Evolutionary conservation across 1,140 invertebrate genomes (phyloP), one percentile per base, ranked within the genome.

Genomic region (Galleria mellonella): DNA sequence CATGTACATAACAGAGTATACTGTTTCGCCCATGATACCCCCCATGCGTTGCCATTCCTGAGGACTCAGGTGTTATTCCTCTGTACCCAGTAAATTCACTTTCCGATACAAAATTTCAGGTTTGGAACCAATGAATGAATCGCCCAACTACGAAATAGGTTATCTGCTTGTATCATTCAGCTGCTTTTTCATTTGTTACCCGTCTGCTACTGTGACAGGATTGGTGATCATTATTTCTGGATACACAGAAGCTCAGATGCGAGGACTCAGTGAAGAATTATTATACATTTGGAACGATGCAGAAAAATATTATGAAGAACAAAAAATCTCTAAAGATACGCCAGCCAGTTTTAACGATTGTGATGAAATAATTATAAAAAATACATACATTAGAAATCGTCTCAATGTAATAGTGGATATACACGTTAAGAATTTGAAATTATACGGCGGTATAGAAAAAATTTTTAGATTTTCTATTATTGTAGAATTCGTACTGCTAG

Each of bases 161-260:
- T 50, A 6, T 46, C 28, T 15, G 10, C 4, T 3, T 23, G 17
- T 6, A 23, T 23, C 28, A 32, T 0, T 32, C 51, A 9, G 44
- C 56, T 9, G n/a, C n/a, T n/a, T n/a, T n/a, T n/a, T n/a, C n/a
- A n/a, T n/a, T n/a, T n/a, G n/a, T n/a, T n/a, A n/a, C n/a, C n/a
- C n/a, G n/a, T n/a, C n/a, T n/a, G n/a, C n/a, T n/a, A 61, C 47
- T 35, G 37, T 64, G n/a, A 47, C 51, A 11, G 50, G 39, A 0
- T 55, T 65, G 9, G 10, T 60, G 6, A 53, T 71, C n/a, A 32
- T 71, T 7, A 40, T 62, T 6, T 36, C 47, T 5, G 70, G 70
- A 0, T 71, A 73, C 28, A 53, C 42, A 11, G 67, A 73, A 53
- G 49, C 66, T 4, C 67, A 66, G 36, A 60, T 71, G 50, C 27